Conservation (phyloP, 2,113 vertebrate species). For the Lepus timidus region DNA sequence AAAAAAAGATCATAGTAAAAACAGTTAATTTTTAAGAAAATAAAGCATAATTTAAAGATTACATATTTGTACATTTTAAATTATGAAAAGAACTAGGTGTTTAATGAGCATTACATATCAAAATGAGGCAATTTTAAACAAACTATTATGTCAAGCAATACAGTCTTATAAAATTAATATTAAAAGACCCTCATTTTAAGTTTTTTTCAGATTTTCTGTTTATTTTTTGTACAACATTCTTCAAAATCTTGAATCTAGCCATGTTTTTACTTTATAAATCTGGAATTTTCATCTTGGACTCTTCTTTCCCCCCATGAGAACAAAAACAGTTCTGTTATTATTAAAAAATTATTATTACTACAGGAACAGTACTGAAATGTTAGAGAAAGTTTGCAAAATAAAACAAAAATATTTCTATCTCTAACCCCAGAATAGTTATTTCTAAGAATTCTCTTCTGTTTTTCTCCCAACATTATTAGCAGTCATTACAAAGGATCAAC, state of each 20-base stretch:
- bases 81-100: background rate
- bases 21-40: background rate
- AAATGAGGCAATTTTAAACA: background rate
- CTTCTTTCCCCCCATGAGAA: constrained; percentile 27
- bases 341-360: constrained; percentile 62
- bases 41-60: constrained; percentile 35
- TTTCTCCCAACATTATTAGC: constrained; percentile 23
- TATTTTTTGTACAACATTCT: constrained; percentile 19
- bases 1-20: background rate
- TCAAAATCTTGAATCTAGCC: constrained; percentile 42
- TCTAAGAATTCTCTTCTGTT: background rate
- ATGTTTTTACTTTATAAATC: constrained; percentile 53
- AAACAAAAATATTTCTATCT: constrained; percentile 39
- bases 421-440: background rate
- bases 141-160: background rate
- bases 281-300: constrained; percentile 52
- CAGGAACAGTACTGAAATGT: constrained; percentile 58
- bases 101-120: background rate
- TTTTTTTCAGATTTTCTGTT: background rate
- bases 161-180: background rate
- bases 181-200: background rate
- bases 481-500: background rate
- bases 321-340: constrained; percentile 63
- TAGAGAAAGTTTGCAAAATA: constrained; percentile 33
- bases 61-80: background rate